Base-by-base conservation (phyloP, 2,888 invertebrate genomes). In the Antitype chi region DNA sequence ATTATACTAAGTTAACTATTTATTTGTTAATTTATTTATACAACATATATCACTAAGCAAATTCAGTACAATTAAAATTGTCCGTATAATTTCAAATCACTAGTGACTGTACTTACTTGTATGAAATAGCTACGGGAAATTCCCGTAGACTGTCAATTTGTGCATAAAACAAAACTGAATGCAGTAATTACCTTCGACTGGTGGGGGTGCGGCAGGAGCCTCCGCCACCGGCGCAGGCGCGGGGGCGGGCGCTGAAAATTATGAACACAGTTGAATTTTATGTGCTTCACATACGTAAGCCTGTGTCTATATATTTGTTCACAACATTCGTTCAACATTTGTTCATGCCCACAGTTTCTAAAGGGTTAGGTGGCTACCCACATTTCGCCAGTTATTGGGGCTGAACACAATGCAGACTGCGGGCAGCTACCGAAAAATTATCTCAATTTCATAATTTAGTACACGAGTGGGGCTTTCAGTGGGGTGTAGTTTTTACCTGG, bases 171-270 rank as follows among this genome's bases (percentile, higher is more conserved):
- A 28, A 60, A 17, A 20, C 8, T n/a, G 28, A 11, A 57, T n/a
- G 15, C 1, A 9, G 17, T 17, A 47, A 1, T 11, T 77, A 94
- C 95, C 95, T 93, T 95, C 89, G 38, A 90, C 91, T 78, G 89
- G 87, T 73, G 77, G 80, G 0, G 88, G 86, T 0, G 86, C 81
- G 13, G 86, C 80, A 6, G 95, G 93, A 28, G 94, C 92, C 11
- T 94, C 93, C 28, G 94, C 92, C n/a, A 92, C 94, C 5, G 94
- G 92, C 49, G 93, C 93, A 0, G 93, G 93, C 59, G 92, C 92
- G 0, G 95, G 93, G 4, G 91, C 92, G 0, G 90, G 86, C 9
- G 87, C 88, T 90, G 60, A 15, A 85, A 84, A 53, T 32, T 13
- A 67, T 11, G 1, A 60, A 66, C 8, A n/a, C 3, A 63, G 15